Base-by-base conservation (phyloP, 2,113 vertebrate species). In the Fregata magnificens region DNA sequence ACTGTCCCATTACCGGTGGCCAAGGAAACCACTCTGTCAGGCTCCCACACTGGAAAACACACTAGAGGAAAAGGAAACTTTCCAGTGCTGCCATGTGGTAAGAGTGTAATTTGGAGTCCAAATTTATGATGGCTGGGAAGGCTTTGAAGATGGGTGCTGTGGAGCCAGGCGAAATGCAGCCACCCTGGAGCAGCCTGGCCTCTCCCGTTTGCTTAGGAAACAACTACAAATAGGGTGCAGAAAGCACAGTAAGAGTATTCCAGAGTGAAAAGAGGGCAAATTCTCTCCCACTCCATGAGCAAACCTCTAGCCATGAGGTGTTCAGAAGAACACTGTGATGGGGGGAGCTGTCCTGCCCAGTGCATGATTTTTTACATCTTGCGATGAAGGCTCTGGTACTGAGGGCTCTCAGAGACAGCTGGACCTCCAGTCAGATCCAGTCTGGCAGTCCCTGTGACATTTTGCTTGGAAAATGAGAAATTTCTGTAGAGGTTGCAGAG, bases 31-130 rank as follows among this genome's bases (percentile, higher is more conserved):
- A 4, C 81, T 50, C 63, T 22, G 83, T 44, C 76, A 78, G 86
- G 55, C 81, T 96, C 59, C 82, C 80, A 71, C 59, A 17, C n/a
- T 91, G 95, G 84, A 93, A 91, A 94, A 86, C 86, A 71, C 67
- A 24, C 73, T 15, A 31, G 82, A 92, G 82, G 76, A 45, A 56
- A 72, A 91, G 76, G 72, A 83, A 94, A 86, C 32, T 70, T 74
- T 47, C 15, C 76, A 40, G 71, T 29, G 82, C 62, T 91, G 74
- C 90, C 82, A 53, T 66, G 85, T 42, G 96, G 90, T 59, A n/a
- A 62, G 76, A 82, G 79, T 34, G 67, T 66, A 32, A 36, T 61
- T 88, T 78, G 86, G 80, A 90, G 63, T 44, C 59, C 49, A 34
- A 63, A 62, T 53, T 74, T 66, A 53, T 42, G 88, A 10, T 66